These are phyloP conservation scores for Bostrychus sinensis DNA, from an alignment of 2,113 vertebrate species.

Conservation along the genomic window DNA sequence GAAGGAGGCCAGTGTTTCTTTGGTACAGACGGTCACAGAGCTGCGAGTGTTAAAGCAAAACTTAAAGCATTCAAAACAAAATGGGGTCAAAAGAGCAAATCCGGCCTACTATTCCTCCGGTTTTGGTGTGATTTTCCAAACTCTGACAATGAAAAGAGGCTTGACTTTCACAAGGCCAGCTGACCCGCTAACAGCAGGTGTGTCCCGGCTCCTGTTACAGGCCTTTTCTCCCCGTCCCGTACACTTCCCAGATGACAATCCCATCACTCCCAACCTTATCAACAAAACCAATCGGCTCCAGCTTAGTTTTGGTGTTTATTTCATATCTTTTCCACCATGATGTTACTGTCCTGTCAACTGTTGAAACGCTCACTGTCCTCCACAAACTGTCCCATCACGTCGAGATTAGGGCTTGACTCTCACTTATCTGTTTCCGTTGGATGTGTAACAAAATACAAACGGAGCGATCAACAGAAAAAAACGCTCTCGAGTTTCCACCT, in stretches of 20 bases:
- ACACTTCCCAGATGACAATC: constrained; percentile 59
- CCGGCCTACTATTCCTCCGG: constrained; percentile 60
- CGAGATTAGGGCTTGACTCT: constrained; percentile 28
- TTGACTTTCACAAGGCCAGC: constrained; percentile 71
- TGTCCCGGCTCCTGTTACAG: constrained; percentile 79
- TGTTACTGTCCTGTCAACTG: neutral
- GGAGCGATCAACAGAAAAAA: constrained; percentile 45
- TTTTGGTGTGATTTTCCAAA: constrained; percentile 64
- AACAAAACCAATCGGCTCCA: neutral
- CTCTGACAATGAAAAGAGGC: constrained; percentile 68
- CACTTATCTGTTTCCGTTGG: constrained; percentile 55
- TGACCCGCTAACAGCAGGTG: constrained; percentile 79
- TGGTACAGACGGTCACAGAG: constrained; percentile 47
- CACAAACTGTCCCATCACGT: constrained; percentile 17
- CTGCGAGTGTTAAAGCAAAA: constrained; percentile 42
- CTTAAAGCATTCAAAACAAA: constrained; percentile 56
- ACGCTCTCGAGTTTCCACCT: constrained; percentile 65
- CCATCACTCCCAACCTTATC: constrained; percentile 26
- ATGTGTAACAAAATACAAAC: constrained; percentile 56
- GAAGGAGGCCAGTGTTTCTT: constrained; percentile 35
- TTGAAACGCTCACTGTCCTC: neutral
- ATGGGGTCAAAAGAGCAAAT: constrained; percentile 70
- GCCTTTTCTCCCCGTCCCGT: constrained; percentile 28
- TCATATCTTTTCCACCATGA: neutral
- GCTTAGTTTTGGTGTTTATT: neutral